A percentile compares a stretch with the other conserved stretches of the same genome.
Conservation (phyloP, 2,113 vertebrate species). For the Mola mola region DNA sequence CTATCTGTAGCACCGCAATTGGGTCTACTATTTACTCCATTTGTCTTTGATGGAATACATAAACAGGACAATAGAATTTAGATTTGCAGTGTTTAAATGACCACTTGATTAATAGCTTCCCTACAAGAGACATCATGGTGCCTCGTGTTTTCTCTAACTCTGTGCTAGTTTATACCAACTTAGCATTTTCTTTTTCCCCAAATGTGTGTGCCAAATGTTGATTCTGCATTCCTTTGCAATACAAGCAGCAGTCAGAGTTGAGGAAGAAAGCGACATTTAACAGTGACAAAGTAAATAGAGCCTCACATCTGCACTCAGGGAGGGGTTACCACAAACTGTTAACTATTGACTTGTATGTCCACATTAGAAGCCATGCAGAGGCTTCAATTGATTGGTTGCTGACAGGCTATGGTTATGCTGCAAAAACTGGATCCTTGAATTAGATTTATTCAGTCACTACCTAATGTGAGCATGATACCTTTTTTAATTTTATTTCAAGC, state of each 20-base stretch:
- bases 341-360: slow-evolving; percentile 54
- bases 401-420: slow-evolving; percentile 52
- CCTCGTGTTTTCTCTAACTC: not conserved
- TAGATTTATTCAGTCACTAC: slow-evolving; percentile 40
- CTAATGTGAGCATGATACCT: slow-evolving; percentile 36
- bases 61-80: no score
- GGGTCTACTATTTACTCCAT: no score
- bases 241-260: not conserved
- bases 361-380: slow-evolving; percentile 45
- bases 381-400: slow-evolving; percentile 32
- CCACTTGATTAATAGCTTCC: not conserved
- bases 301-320: slow-evolving; percentile 34
- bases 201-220: slow-evolving; percentile 1
- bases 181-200: not conserved
- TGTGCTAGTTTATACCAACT: not conserved
- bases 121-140: not conserved
- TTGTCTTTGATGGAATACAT: no score
- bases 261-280: slow-evolving; percentile 45
- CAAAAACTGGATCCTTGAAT: slow-evolving; percentile 27
- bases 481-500: slow-evolving; percentile 66
- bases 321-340: slow-evolving; percentile 52
- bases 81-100: no score
- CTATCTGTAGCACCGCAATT: no score
- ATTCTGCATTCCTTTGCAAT: not conserved
- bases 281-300: slow-evolving; percentile 23